Evolutionary conservation across 2,888 invertebrate genomes (phyloP).

Genomic region (Synanthedon vespiformis): DNA sequence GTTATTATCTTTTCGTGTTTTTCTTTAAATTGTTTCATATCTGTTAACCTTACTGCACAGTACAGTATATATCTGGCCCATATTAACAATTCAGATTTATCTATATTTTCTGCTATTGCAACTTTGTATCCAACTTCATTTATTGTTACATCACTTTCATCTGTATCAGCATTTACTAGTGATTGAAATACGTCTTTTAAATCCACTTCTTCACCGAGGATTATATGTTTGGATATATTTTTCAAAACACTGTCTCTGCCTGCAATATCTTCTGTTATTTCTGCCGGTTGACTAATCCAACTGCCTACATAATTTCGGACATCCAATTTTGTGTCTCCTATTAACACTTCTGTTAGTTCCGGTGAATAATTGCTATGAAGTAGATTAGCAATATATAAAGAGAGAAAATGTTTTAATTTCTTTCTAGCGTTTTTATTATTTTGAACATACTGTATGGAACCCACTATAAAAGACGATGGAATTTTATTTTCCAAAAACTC

Average conservation of each 20-base stretch:
- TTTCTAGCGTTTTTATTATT: conserved; percentile 42
- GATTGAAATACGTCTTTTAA: conserved; percentile 38
- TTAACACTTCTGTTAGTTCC: conserved; percentile 56
- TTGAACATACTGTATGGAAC: conserved; percentile 47
- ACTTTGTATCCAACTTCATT: conserved; percentile 29
- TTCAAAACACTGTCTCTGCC: conserved; percentile 34
- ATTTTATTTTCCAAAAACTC: conserved; percentile 48
- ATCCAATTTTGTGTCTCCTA: conserved; percentile 56
- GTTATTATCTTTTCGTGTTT: conserved; percentile 31
- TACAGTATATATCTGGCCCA: conserved; percentile 58
- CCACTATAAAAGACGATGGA: conserved; percentile 53
- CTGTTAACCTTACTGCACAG: conserved; percentile 40
- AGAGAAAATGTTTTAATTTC: conserved; percentile 44
- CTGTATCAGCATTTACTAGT: conserved; percentile 22
- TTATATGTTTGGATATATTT: conserved; percentile 50
- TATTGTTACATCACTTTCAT: conserved; percentile 27
- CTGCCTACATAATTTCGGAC: conserved; percentile 59
- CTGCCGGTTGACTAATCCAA: conserved; percentile 51
- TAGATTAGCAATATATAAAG: conserved; percentile 62
- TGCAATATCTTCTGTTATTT: conserved; percentile 33
- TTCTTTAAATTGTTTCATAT: conserved; percentile 31
- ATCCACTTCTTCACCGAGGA: conserved; percentile 33
- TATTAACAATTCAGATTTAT: conserved; percentile 44
- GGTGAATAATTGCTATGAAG: conserved; percentile 72
- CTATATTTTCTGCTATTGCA: conserved; percentile 19